Conservation (phyloP, 1,140 invertebrate genomes). For the Halictus rubicundus region DNA sequence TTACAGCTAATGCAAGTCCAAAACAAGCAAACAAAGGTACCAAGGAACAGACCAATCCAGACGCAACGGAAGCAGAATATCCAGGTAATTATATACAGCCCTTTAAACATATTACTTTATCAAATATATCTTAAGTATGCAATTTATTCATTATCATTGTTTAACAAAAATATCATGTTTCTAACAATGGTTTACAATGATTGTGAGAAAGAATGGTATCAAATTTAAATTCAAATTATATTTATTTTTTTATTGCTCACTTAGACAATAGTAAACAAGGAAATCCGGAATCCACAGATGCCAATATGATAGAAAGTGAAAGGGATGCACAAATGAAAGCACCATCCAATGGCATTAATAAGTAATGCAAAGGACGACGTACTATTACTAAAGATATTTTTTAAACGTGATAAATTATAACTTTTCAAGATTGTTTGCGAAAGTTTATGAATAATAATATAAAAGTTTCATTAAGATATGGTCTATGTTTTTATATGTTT, state of each 20-base stretch:
- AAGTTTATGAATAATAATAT: conserved; percentile 16
- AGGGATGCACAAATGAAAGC: conserved; percentile 34
- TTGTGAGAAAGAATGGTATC: too few species aligned
- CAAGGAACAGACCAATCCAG: conserved; percentile 1
- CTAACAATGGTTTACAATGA: background rate
- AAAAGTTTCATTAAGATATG: background rate
- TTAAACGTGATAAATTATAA: conserved; percentile 23
- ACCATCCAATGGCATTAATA: background rate
- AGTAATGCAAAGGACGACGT: background rate
- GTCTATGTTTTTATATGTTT: conserved; percentile 1
- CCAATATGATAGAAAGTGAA: conserved; percentile 15
- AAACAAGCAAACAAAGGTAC: conserved; percentile 40
- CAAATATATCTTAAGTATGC: background rate
- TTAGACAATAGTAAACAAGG: conserved; percentile 31
- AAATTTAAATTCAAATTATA: conserved; percentile 8
- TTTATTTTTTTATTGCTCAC: conserved; percentile 2
- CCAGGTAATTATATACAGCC: conserved; percentile 29
- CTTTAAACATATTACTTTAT: background rate
- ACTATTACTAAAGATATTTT: conserved; percentile 10
- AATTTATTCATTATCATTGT: background rate
- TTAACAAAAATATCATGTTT: background rate
- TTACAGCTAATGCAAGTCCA: conserved; percentile 59
- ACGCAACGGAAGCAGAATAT: background rate
- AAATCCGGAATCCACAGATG: conserved; percentile 11
- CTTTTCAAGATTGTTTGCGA: conserved; percentile 4